phyloP scores from a whole-genome alignment of 2,797 vertebrate species.

The Pseudotriccus pelzelni region DNA sequence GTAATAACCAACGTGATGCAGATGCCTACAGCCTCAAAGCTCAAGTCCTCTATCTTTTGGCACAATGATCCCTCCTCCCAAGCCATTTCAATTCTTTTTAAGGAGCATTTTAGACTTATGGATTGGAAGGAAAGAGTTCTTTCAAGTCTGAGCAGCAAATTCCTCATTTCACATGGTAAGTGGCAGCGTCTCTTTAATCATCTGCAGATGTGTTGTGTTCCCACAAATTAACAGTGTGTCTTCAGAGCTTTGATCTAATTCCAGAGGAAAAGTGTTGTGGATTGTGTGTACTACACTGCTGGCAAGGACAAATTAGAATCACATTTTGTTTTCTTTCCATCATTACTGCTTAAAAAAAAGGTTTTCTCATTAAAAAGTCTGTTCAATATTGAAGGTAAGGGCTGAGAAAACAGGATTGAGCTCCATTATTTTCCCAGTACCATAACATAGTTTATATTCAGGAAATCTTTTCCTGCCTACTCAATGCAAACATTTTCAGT shows the following conservation, averaged over 20 bases:
- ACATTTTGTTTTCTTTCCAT: neutral
- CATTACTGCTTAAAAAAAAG: neutral
- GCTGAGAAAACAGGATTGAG: neutral
- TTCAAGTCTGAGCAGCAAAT: neutral
- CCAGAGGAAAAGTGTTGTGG: neutral
- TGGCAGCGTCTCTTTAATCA: conserved; percentile 22
- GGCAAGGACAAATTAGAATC: neutral
- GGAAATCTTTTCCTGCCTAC: neutral
- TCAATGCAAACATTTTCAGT: neutral
- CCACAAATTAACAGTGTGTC: neutral
- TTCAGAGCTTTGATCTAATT: neutral
- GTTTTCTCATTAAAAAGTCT: neutral
- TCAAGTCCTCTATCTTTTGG: neutral
- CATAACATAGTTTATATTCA: neutral
- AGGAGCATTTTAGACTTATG: neutral
- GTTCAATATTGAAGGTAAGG: neutral
- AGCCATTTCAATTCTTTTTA: neutral
- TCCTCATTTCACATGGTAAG: neutral
- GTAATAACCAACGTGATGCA: neutral
- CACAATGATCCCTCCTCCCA: neutral
- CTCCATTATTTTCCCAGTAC: neutral
- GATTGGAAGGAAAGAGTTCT: neutral
- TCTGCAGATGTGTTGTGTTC: neutral
- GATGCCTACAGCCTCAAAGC: neutral
- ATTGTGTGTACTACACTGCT: neutral